These are phyloP conservation scores for Eupsilia transversa DNA, from an alignment of 2,888 invertebrate genomes.

Conservation along the genomic window DNA sequence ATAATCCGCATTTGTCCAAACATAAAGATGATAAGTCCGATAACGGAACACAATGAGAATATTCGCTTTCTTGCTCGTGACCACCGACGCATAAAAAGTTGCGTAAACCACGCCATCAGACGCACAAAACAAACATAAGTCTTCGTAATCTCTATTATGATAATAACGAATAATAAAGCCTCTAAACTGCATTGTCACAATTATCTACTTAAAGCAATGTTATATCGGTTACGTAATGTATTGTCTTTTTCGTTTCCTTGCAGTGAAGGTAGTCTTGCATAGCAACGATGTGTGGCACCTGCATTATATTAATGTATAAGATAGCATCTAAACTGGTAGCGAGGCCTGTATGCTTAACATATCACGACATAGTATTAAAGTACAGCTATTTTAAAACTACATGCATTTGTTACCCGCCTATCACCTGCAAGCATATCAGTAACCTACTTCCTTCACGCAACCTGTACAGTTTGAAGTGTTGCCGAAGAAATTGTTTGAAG, in stretches of 20 bases:
- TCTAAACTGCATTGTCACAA: conserved; percentile 39
- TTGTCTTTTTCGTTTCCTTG: conserved; percentile 12
- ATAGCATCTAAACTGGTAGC: conserved; percentile 44
- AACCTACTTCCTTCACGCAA: conserved; percentile 26
- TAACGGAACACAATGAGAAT: conserved; percentile 66
- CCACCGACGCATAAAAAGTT: conserved; percentile 74
- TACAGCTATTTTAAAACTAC: conserved; percentile 41
- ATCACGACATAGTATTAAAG: conserved; percentile 37
- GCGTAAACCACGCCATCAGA: conserved; percentile 72
- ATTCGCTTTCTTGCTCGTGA: conserved; percentile 77
- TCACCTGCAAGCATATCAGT: conserved; percentile 24
- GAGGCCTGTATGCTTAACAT: conserved; percentile 37
- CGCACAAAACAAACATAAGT: conserved; percentile 59
- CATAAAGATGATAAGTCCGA: conserved; percentile 57
- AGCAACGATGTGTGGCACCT: conserved; percentile 31
- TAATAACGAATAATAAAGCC: conserved; percentile 42
- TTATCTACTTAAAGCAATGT: conserved; percentile 29
- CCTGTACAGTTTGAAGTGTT: not conserved
- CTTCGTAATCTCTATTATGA: conserved; percentile 60
- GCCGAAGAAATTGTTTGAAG: not conserved
- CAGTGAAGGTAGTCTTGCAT: conserved; percentile 17
- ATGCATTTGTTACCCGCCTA: conserved; percentile 12
- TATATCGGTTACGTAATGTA: conserved; percentile 29
- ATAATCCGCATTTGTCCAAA: conserved; percentile 62
- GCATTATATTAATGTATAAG: conserved; percentile 35